Base-by-base conservation (phyloP, 2,888 invertebrate species). In the Leptinotarsa tumamoca region DNA sequence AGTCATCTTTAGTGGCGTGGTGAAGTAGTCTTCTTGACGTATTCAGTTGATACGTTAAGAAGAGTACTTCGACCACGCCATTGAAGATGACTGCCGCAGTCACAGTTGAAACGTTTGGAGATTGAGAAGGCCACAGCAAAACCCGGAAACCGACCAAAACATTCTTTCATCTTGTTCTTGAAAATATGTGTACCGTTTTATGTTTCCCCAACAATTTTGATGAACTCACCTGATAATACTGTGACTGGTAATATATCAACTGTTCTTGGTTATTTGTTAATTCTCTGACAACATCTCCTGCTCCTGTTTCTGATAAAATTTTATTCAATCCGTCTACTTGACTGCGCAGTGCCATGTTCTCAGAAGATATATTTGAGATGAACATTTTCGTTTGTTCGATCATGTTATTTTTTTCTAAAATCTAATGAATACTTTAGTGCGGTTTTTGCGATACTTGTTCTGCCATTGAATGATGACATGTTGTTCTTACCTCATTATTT, bases 221-320 rank as follows among this genome's bases (percentile, higher is more conserved):
- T 10, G 23, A 15, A 51, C 63, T 79, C 78, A 85, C 86, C 75
- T 85, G 81, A 78, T 82, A 82, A 72, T 82, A 83, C 72, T 85
- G 83, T 15, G 82, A 75, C 72, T 86, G 85, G 18, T 84, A 79
- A 27, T 80, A 78, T 2, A 81, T 71, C n/a, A 86, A 71, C 74
- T 86, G 85, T 72, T 86, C 86, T 76, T 87, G 85, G 27, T 82
- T 82, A n/a, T 79, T 79, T 4, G 83, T 79, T 50, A 87, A 80
- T 79, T 87, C 85, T 68, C 82, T 85, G 17, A 85, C 79, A 10
- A 87, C 80, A 56, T 87, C 87, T 17, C 85, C 86, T n/a, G 84
- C 81, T 14, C 87, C 86, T 21, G 83, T 82, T 67, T 85, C 84
- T 17, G 79, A 78, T 14, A 87, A 68, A 13, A 86, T 78, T 63